Conservation (phyloP, 2,888 invertebrate genomes). For the Cheilosia pagana region DNA sequence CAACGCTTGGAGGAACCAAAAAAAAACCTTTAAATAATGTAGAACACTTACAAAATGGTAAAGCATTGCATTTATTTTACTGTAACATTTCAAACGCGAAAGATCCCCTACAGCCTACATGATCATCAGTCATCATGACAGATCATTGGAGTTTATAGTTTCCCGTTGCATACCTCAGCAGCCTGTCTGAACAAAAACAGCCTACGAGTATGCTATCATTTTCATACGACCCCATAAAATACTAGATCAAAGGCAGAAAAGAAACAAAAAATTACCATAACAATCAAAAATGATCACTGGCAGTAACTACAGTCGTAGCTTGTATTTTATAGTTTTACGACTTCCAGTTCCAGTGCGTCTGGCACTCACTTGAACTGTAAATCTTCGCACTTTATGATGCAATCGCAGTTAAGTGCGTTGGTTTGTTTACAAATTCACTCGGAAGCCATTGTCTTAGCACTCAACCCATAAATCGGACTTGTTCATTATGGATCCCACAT, state of each 20-base stretch:
- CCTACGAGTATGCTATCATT: slow-evolving; percentile 18
- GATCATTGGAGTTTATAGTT: neutral
- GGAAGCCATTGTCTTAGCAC: slow-evolving; percentile 32
- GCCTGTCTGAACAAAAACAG: neutral
- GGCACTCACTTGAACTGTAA: slow-evolving; percentile 15
- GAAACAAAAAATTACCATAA: neutral
- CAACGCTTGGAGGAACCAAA: too few relatives aligned
- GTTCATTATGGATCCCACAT: neutral
- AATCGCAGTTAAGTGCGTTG: slow-evolving; percentile 36
- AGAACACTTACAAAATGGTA: too few relatives aligned
- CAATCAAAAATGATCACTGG: neutral
- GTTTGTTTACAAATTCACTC: slow-evolving; percentile 31
- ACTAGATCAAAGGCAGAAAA: neutral
- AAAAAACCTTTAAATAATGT: too few relatives aligned
- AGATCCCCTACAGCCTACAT: too few relatives aligned
- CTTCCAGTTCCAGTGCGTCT: too few relatives aligned
- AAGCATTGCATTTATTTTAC: too few relatives aligned
- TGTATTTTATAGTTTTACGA: neutral
- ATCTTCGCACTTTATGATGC: slow-evolving; percentile 55
- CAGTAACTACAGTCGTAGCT: neutral
- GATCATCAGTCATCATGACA: too few relatives aligned
- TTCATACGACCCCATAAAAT: neutral
- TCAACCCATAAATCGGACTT: slow-evolving; percentile 29
- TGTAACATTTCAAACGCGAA: too few relatives aligned
- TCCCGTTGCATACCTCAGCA: slow-evolving; percentile 11